Percentiles rank a stretch among this genome's conserved stretches.
Conservation (phyloP, 2,888 invertebrate genomes). For the Phrixothrix hirtus region DNA sequence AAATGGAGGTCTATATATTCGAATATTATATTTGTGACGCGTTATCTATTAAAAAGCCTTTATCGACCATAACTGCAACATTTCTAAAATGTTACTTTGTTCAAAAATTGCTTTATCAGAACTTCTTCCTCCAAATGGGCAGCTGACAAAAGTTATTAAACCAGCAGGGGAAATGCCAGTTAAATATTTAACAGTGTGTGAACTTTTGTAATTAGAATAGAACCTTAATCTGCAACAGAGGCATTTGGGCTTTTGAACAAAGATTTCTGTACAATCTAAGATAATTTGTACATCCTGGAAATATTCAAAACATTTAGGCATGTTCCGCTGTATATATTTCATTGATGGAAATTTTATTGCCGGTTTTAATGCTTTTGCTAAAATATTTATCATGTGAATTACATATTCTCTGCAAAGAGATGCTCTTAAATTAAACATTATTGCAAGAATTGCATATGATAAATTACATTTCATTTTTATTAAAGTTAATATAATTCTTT, state of each 20-base stretch:
- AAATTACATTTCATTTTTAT: constrained; percentile 5
- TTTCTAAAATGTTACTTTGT: constrained; percentile 6
- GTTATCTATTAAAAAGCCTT: constrained; percentile 25
- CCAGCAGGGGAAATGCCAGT: constrained; percentile 22
- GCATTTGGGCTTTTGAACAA: background rate
- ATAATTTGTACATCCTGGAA: constrained; percentile 3
- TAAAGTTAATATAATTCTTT: constrained; percentile 4
- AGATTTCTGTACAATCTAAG: constrained; percentile 6
- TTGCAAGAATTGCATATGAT: constrained; percentile 1
- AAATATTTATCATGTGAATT: background rate
- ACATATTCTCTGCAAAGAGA: background rate
- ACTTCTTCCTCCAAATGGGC: constrained; percentile 13
- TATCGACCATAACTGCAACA: constrained; percentile 28
- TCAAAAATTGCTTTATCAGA: constrained; percentile 18
- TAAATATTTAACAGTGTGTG: constrained; percentile 17
- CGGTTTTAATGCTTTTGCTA: background rate
- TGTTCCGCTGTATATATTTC: background rate
- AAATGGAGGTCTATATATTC: constrained; percentile 28
- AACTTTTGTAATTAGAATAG: constrained; percentile 19
- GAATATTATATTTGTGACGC: constrained; percentile 13
- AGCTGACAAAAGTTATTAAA: constrained; percentile 13
- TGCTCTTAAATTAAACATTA: background rate
- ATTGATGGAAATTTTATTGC: constrained; percentile 1
- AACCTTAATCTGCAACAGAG: constrained; percentile 5
- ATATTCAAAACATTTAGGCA: constrained; percentile 6